Evolutionary conservation across 2,113 vertebrate species (phyloP), one percentile per base, ranked within the genome.

Genomic region (Pterocles burchelli): DNA sequence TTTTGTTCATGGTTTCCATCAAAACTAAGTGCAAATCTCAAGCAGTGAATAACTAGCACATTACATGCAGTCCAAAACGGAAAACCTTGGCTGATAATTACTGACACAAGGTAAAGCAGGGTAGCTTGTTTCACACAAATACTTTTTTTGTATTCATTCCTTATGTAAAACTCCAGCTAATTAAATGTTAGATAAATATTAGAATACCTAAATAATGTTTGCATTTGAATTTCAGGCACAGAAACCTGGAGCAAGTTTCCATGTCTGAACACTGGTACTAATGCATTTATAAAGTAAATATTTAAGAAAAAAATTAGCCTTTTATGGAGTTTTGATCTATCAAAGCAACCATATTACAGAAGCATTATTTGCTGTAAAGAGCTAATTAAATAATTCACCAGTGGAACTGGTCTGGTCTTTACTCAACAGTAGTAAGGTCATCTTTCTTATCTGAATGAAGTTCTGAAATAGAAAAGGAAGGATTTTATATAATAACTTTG

Each of bases 271-370:
- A 61, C 6, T 25, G 18, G 6, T 28, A 70, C 22, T 80, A 88
- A 88, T 54, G 20, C 34, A 73, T 73, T 95, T 73, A 54, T 59
- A 73, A 91, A 83, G 55, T 48, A 83, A 94, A 94, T 55, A 91
- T 75, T 88, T 71, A 85, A 80, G 63, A 45, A 76, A 95, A 76
- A 67, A 71, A 61, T 5, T 10, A 78, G 17, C 4, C 12, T 74
- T 88, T 73, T 62, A 59, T 43, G 9, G 7, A 10, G 34, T 73
- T 94, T 92, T 62, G 59, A 18, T 58, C 15, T 62, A 36, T 62
- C 25, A 88, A 73, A 66, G 3, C 34, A 80, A 58, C 7, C 36
- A 11, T 58, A 85, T 86, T 88, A 77, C 10, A 54, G 10, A 70
- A 18, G 5, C 20, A 85, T 43, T 79, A 58, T 10, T 54, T 68